Evolutionary conservation across 2,113 vertebrate species (phyloP).

Genomic region (Cynoglossus semilaevis): DNA sequence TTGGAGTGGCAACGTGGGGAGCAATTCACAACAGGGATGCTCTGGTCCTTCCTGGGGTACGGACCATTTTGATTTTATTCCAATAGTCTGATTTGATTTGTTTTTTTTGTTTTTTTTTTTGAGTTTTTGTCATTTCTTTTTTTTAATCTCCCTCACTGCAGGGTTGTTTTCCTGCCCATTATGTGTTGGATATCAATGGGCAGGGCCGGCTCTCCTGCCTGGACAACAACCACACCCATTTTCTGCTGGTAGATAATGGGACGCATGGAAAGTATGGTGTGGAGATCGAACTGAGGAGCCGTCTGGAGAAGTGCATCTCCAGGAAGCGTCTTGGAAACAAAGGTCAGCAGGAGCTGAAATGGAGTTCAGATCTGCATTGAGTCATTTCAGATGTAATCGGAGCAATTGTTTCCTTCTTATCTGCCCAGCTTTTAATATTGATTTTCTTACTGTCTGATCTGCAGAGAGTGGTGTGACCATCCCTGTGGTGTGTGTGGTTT

Average conservation of each 20-base stretch:
- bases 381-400: not conserved
- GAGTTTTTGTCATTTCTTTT: not conserved
- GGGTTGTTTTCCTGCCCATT: slow-evolving; percentile 87
- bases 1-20: slow-evolving; percentile 95
- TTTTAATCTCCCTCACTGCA: slow-evolving; percentile 46
- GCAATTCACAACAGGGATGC: slow-evolving; percentile 82
- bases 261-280: slow-evolving; percentile 85
- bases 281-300: slow-evolving; percentile 83
- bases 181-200: slow-evolving; percentile 80
- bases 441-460: slow-evolving; percentile 20
- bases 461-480: slow-evolving; percentile 80
- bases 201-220: slow-evolving; percentile 86
- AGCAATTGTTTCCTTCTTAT: slow-evolving; percentile 7
- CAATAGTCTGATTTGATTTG: not conserved
- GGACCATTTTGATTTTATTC: not conserved
- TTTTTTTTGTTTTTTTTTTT: not conserved
- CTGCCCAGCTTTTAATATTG: slow-evolving; percentile 4
- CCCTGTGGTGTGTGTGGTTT: slow-evolving; percentile 90
- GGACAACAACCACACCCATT: slow-evolving; percentile 94
- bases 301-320: slow-evolving; percentile 88
- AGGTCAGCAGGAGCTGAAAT: slow-evolving; percentile 47
- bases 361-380: not conserved
- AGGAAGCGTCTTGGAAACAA: slow-evolving; percentile 75
- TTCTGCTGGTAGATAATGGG: slow-evolving; percentile 93
- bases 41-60: slow-evolving; percentile 71